Evolutionary conservation across 2,797 vertebrate genomes (phyloP).

Genomic region (Acanthis flammea): DNA sequence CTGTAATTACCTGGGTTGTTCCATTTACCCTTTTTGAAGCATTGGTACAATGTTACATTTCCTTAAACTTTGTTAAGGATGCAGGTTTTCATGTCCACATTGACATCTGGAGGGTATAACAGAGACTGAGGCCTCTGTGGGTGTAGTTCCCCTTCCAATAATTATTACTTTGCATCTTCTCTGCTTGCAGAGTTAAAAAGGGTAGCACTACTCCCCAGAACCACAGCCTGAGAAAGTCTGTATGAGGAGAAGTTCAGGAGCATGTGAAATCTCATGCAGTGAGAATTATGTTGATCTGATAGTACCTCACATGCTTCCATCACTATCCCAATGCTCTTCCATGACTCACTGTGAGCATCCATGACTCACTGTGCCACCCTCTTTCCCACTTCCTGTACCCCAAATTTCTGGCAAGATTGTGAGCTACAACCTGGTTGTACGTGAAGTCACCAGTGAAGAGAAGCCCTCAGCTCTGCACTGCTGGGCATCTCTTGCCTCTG

Average conservation of each 20-base stretch:
- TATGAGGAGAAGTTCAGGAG: not conserved
- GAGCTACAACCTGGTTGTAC: not conserved
- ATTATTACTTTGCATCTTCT: not conserved
- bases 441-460: not conserved
- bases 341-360: not conserved
- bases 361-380: rapidly evolving
- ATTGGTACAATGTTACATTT: not conserved
- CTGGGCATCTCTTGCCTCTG: not conserved
- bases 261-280: not conserved
- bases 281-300: not conserved
- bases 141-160: not conserved
- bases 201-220: not conserved
- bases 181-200: not conserved
- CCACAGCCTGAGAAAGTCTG: not conserved
- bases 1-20: conserved; percentile 50
- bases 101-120: not conserved
- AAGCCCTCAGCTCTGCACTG: not conserved
- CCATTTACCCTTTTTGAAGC: conserved; percentile 42
- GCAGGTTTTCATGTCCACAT: not conserved
- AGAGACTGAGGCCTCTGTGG: not conserved
- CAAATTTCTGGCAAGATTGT: not conserved
- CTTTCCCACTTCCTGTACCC: not conserved
- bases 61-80: not conserved
- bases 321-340: not conserved
- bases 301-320: not conserved